Evolutionary conservation across 1,140 invertebrate species (phyloP), one percentile per base, ranked within the genome.

Genomic region (Adelges cooleyi): DNA sequence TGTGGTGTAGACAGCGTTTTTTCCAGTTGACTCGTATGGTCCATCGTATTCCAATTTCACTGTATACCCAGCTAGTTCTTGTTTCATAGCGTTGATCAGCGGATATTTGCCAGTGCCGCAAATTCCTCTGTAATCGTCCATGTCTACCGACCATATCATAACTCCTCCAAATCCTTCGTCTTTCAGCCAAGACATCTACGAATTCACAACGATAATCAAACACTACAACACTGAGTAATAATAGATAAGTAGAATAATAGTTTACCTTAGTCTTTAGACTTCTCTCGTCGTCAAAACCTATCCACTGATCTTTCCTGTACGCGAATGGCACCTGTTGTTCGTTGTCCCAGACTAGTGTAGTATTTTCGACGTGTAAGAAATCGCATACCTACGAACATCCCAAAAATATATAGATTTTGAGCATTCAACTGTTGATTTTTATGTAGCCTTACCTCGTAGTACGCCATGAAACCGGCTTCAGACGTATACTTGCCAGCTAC

Each of bases 121-220:
- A 20, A 81, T 81, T 20, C 91, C 92, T 67, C 81, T 79, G 77
- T 95, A 97, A 75, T 98, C 94, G 71, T 98, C 92, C 89, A 95
- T 91, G 72, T 95, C 92, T 13, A 94, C 81, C 1, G 91, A 93
- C 93, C 94, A 98, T 13, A 98, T 87, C 92, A 98, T 97, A 15
- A 95, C 90, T 23, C 95, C 95, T 50, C 92, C 92, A 70, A 95
- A 92, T 13, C 89, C 89, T 79, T 92, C 86, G 72, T 93, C 86
- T 73, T 91, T 93, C 44, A 97, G 78, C 91, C 92, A 98, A 50
- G 86, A 84, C 80, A 92, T 90, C 92, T 97, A 70, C 27, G 75
- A 52, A 66, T 1, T 10, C 3, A 20, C 20, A 25, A 40, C 9
- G n/a, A 10, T 40, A 10, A 10, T n/a, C n/a, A n/a, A n/a, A n/a